phyloP scores from a whole-genome alignment of 2,113 vertebrate genomes.

The Crotalus helleri region DNA sequence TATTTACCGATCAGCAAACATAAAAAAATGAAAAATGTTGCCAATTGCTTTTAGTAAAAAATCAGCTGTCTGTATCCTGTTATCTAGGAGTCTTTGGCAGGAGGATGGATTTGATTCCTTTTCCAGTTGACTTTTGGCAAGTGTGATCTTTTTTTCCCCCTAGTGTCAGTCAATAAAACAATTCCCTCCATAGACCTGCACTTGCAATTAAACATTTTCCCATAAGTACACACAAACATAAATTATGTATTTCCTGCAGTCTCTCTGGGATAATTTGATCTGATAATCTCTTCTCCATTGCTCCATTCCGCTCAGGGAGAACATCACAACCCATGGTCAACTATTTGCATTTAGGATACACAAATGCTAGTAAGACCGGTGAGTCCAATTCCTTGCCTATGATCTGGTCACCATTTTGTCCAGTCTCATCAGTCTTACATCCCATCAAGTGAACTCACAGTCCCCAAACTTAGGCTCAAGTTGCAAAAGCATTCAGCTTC shows the following conservation, averaged over 20 bases:
- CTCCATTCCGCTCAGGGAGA: not conserved
- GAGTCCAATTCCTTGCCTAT: not conserved
- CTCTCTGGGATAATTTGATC: not conserved
- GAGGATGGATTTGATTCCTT: not conserved
- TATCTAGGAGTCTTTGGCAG: not conserved
- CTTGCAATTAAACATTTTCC: not conserved
- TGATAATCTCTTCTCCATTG: too few relatives aligned
- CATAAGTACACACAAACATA: not conserved
- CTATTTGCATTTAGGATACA: not conserved
- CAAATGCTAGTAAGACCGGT: not conserved
- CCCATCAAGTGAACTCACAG: not conserved
- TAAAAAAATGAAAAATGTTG: not conserved
- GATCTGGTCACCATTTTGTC: not conserved
- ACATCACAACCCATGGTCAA: not conserved
- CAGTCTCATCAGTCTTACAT: not conserved
- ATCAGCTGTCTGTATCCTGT: not conserved
- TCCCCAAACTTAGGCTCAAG: not conserved
- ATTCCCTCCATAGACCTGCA: not conserved
- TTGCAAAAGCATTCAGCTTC: not conserved
- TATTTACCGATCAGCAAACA: not conserved
- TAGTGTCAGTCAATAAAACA: not conserved
- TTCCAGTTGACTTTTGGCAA: not conserved
- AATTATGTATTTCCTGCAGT: not conserved
- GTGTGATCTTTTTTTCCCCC: not conserved
- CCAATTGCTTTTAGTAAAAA: not conserved